A percentile compares a stretch with the other conserved stretches of the same genome.
These are phyloP conservation scores for Chorisops tibialis DNA, from an alignment of 2,888 invertebrate genomes.

Conservation along the genomic window DNA sequence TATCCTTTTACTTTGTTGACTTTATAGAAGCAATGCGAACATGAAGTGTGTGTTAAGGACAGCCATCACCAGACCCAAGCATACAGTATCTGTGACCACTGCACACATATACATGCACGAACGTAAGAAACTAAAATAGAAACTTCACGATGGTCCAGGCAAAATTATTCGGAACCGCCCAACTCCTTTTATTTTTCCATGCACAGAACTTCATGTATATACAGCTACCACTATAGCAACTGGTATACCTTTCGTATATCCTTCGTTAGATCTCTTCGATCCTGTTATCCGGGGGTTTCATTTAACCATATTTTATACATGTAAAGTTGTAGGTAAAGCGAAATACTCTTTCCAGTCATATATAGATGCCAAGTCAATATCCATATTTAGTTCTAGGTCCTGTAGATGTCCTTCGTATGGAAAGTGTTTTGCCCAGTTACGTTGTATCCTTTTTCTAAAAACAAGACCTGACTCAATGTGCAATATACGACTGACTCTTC, in stretches of 20 bases:
- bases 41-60: constrained; percentile 1
- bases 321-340: constrained; percentile 13
- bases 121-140: constrained; percentile 13
- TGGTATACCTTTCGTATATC: background rate
- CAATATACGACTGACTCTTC: constrained; percentile 6
- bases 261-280: constrained; percentile 29
- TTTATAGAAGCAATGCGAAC: constrained; percentile 25
- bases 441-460: constrained; percentile 21
- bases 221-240: background rate
- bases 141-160: constrained; percentile 30
- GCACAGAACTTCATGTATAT: background rate
- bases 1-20: constrained; percentile 29
- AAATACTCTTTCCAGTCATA: constrained; percentile 23
- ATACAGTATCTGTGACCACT: constrained; percentile 28
- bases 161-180: constrained; percentile 29
- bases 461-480: background rate
- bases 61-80: background rate
- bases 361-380: constrained; percentile 2
- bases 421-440: constrained; percentile 13
- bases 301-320: constrained; percentile 25
- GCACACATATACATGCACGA: constrained; percentile 18
- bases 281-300: constrained; percentile 31
- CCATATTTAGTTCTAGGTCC: constrained; percentile 6
- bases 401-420: background rate
- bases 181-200: constrained; percentile 31